Percentiles rank a stretch among this genome's conserved stretches.
phyloP scores from a whole-genome alignment of 2,113 vertebrate genomes.

The Symphodus melops region DNA sequence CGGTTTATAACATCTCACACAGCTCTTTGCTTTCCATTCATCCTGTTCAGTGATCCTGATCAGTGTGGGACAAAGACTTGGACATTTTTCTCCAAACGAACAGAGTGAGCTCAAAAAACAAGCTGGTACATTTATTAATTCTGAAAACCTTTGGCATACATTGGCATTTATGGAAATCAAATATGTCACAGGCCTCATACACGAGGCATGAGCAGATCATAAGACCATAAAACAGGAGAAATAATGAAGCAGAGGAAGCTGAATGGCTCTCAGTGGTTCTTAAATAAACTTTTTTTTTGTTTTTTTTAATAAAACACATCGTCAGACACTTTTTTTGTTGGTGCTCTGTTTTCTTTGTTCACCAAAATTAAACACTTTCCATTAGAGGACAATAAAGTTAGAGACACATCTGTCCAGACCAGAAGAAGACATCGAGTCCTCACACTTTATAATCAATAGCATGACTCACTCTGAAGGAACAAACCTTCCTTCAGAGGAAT shows the following conservation, averaged over 20 bases:
- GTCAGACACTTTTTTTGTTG: background rate
- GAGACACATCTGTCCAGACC: no score
- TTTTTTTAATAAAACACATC: background rate
- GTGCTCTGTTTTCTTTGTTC: background rate
- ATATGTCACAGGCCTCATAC: background rate
- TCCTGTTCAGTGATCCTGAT: constrained; percentile 54
- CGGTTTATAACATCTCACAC: constrained; percentile 74
- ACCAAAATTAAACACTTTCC: background rate
- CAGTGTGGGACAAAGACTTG: background rate
- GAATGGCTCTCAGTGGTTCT: background rate
- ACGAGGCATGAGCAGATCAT: background rate
- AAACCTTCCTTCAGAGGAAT: no score
- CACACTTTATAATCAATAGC: background rate
- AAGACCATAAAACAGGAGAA: background rate
- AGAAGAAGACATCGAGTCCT: background rate
- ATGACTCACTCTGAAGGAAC: no score
- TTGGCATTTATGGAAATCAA: background rate
- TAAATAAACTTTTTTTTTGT: background rate
- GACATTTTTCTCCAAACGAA: constrained; percentile 20
- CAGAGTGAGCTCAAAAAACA: constrained; percentile 6
- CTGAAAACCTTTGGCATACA: background rate
- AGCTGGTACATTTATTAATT: background rate
- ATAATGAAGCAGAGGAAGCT: background rate
- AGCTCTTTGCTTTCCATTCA: constrained; percentile 40
- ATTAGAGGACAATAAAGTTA: background rate